Evolutionary conservation across 2,113 vertebrate species (phyloP).

Genomic region (Pleuronectes platessa): DNA sequence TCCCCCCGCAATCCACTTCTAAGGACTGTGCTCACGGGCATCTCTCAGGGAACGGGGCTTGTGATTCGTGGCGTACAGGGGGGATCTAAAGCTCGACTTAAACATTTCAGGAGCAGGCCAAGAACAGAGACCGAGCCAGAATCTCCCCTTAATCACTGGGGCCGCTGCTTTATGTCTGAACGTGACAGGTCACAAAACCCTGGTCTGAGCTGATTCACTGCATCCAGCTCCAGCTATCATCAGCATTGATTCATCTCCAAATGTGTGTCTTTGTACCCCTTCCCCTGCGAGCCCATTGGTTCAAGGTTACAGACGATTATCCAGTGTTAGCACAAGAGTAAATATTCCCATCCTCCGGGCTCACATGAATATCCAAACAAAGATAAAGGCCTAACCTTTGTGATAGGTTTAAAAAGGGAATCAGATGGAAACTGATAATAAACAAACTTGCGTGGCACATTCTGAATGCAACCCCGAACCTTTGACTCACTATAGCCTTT

Average conservation of each 20-base stretch:
- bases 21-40: conserved; percentile 67
- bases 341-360: conserved; percentile 55
- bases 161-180: conserved; percentile 66
- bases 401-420: conserved; percentile 56
- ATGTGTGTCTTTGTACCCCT: conserved; percentile 55
- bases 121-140: conserved; percentile 29
- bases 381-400: conserved; percentile 58
- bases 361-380: conserved; percentile 51
- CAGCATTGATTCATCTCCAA: conserved; percentile 56
- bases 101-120: conserved; percentile 42
- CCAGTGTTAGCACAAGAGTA: conserved; percentile 40
- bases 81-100: conserved; percentile 62
- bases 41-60: conserved; percentile 61
- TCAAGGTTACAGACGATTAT: conserved; percentile 52
- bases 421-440: conserved; percentile 53
- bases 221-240: conserved; percentile 53
- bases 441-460: conserved; percentile 46
- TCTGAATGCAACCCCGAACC: conserved; percentile 65
- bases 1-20: conserved; percentile 71
- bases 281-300: conserved; percentile 40
- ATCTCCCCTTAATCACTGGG: conserved; percentile 49
- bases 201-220: conserved; percentile 43
- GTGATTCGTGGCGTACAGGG: conserved; percentile 46
- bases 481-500: conserved; percentile 58
- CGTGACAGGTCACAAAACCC: conserved; percentile 54